Conservation (phyloP, 2,113 vertebrate genomes). For the Menidia beryllina region DNA sequence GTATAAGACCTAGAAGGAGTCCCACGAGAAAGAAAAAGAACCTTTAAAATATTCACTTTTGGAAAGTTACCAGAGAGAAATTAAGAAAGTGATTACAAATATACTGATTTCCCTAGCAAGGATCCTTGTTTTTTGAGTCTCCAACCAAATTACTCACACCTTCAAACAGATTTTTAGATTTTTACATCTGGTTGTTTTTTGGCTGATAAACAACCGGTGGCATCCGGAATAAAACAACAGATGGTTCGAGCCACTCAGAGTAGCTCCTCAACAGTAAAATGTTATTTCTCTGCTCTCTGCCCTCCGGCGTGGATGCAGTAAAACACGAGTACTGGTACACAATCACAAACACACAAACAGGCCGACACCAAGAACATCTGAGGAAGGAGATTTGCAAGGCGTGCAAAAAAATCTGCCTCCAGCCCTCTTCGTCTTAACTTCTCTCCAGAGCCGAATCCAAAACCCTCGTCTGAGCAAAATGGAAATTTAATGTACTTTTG, state of each 20-base stretch:
- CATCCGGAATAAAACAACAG: constrained; percentile 65
- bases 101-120: too few relatives aligned
- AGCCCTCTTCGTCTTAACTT: constrained; percentile 58
- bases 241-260: constrained; percentile 62
- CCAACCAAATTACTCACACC: constrained; percentile 42
- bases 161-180: constrained; percentile 46
- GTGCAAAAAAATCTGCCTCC: constrained; percentile 60
- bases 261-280: constrained; percentile 60
- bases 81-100: too few relatives aligned
- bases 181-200: constrained; percentile 41
- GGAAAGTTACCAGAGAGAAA: too few relatives aligned
- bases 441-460: constrained; percentile 37
- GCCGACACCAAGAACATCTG: constrained; percentile 51
- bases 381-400: constrained; percentile 65
- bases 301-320: constrained; percentile 15
- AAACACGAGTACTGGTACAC: neutral
- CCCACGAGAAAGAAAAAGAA: too few relatives aligned
- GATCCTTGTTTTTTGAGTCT: too few relatives aligned
- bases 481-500: constrained; percentile 12
- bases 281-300: constrained; percentile 41
- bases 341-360: constrained; percentile 16
- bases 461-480: constrained; percentile 30
- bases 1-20: too few relatives aligned
- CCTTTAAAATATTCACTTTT: too few relatives aligned
- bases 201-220: constrained; percentile 56